These are phyloP conservation scores for Octopus bimaculoides DNA, from an alignment of 1,140 invertebrate genomes.

Conservation along the genomic window DNA sequence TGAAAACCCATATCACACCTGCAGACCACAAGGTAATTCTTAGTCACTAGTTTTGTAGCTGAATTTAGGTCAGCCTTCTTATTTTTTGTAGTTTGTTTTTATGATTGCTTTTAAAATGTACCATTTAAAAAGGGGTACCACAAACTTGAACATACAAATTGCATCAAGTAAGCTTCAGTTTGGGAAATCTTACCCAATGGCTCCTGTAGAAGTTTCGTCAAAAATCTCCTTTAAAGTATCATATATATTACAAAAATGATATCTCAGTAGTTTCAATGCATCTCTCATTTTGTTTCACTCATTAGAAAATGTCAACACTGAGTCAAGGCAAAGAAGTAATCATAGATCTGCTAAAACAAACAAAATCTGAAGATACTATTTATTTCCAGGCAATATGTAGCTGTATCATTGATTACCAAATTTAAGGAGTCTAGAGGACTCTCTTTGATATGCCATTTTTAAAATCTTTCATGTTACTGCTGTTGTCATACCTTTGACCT, in stretches of 20 bases:
- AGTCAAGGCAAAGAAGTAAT: background rate
- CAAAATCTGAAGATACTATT: background rate
- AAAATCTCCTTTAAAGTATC: background rate
- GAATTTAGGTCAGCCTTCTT: slow-evolving; percentile 4
- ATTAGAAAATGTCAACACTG: background rate
- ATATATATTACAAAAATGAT: slow-evolving; percentile 5
- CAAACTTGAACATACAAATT: slow-evolving; percentile 2
- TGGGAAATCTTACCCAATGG: background rate
- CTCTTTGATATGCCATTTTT: background rate
- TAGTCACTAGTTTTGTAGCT: background rate
- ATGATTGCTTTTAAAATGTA: slow-evolving; percentile 1
- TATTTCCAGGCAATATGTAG: slow-evolving; percentile 4
- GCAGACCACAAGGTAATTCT: background rate
- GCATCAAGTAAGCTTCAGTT: background rate
- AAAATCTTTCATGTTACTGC: slow-evolving; percentile 4
- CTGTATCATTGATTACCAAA: slow-evolving; percentile 1
- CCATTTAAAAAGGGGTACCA: slow-evolving; percentile 1
- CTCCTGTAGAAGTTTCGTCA: background rate
- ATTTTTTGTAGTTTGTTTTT: background rate
- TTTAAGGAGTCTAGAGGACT: background rate
- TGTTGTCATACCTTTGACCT: background rate
- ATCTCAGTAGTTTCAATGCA: slow-evolving; percentile 5
- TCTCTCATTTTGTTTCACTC: background rate
- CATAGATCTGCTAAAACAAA: background rate
- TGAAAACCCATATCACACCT: slow-evolving; percentile 1